phyloP scores from a whole-genome alignment of 1,140 invertebrate species.

The Atta texana region DNA sequence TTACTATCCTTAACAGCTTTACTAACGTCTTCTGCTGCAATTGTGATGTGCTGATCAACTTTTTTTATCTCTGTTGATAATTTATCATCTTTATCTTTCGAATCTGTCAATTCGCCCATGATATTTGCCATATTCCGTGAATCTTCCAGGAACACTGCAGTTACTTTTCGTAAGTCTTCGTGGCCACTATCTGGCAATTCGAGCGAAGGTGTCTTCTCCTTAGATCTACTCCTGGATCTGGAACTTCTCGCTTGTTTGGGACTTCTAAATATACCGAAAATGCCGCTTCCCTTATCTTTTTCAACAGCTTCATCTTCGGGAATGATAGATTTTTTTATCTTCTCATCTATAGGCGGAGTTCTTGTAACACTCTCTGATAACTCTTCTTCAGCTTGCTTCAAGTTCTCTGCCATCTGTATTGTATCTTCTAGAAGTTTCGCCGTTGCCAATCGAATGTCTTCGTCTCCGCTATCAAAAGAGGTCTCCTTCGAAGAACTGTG shows the following conservation, averaged over 20 bases:
- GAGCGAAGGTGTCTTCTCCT: conserved; percentile 75
- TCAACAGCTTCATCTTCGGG: conserved; percentile 51
- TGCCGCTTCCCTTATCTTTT: conserved; percentile 74
- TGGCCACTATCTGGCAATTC: conserved; percentile 73
- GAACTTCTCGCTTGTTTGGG: conserved; percentile 79
- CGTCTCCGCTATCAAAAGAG: conserved; percentile 83
- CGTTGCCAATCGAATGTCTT: conserved; percentile 77
- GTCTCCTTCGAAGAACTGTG: conserved; percentile 76
- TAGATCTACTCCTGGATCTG: conserved; percentile 76
- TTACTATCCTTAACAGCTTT: conserved; percentile 52
- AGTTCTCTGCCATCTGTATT: conserved; percentile 61
- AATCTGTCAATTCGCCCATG: conserved; percentile 61
- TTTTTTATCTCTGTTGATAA: background rate
- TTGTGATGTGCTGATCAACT: background rate
- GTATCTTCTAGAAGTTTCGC: conserved; percentile 78
- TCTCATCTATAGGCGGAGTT: conserved; percentile 39
- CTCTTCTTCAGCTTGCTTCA: conserved; percentile 6
- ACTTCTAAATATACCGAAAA: conserved; percentile 82
- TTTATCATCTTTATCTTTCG: conserved; percentile 30
- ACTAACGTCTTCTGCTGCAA: background rate
- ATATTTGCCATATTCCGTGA: conserved; percentile 71
- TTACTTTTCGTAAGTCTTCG: conserved; percentile 73
- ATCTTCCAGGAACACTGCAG: conserved; percentile 79
- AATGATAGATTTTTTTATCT: conserved; percentile 49
- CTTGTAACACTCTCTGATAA: conserved; percentile 26